Evolutionary conservation across 2,888 invertebrate species (phyloP).

Genomic region (Parnassius apollo): DNA sequence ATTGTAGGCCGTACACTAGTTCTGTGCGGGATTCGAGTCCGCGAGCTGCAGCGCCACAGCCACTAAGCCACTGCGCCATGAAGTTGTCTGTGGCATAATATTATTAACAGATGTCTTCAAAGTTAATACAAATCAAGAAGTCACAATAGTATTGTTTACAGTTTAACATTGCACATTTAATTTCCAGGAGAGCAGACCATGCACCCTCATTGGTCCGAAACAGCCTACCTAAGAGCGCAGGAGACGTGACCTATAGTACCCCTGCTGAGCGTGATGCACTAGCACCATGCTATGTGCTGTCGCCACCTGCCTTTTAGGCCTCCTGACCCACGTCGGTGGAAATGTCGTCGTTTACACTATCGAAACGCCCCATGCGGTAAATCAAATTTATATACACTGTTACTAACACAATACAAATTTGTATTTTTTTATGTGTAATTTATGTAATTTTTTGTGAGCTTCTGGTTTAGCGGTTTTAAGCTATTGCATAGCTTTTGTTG

Average conservation of each 20-base stretch:
- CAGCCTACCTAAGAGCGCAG: slow-evolving; percentile 25
- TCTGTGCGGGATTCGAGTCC: too few species aligned
- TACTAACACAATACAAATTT: background rate
- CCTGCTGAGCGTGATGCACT: slow-evolving; percentile 31
- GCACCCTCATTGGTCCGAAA: slow-evolving; percentile 38
- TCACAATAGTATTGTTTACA: too few species aligned
- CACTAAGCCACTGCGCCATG: too few species aligned
- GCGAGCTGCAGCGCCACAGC: too few species aligned
- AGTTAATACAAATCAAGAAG: too few species aligned
- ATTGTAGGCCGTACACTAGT: too few species aligned
- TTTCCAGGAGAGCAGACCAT: slow-evolving; percentile 37
- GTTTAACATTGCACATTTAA: background rate
- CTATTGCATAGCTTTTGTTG: too few species aligned
- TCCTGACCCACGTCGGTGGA: slow-evolving; percentile 46
- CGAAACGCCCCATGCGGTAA: slow-evolving; percentile 54
- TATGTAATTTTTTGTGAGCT: too few species aligned
- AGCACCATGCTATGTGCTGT: slow-evolving; percentile 48
- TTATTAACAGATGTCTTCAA: too few species aligned
- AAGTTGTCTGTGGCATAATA: too few species aligned
- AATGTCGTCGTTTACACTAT: slow-evolving; percentile 56
- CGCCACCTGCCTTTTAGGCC: slow-evolving; percentile 44
- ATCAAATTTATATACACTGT: slow-evolving; percentile 21
- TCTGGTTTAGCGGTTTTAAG: too few species aligned
- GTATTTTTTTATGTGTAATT: background rate
- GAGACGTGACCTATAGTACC: slow-evolving; percentile 40